phyloP scores from a whole-genome alignment of 1,140 invertebrate genomes.

The Asobara japonica region DNA sequence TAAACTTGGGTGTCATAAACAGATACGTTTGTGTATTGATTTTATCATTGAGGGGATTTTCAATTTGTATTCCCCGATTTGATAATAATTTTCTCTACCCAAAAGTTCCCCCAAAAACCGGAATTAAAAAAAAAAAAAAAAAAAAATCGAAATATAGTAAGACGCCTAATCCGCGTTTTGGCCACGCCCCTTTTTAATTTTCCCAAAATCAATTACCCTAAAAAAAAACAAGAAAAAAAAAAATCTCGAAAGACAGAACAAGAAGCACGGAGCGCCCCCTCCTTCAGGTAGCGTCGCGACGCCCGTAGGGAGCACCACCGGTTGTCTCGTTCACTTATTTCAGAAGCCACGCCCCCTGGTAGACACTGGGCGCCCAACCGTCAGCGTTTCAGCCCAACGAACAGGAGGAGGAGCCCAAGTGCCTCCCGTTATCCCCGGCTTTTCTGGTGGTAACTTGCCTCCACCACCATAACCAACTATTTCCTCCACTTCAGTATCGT shows the following conservation, averaged over 20 bases:
- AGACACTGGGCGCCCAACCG: slow-evolving; percentile 58
- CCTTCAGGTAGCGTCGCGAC: slow-evolving; percentile 52
- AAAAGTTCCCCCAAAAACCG: too few relatives aligned
- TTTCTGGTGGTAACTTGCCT: slow-evolving; percentile 23
- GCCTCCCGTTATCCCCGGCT: slow-evolving; percentile 18
- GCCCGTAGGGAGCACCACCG: slow-evolving; percentile 47
- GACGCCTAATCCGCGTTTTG: too few relatives aligned
- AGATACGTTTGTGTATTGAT: too few relatives aligned
- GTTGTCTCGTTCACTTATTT: neutral
- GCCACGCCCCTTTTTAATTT: too few relatives aligned
- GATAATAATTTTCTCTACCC: too few relatives aligned
- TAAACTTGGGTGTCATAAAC: slow-evolving; percentile 2
- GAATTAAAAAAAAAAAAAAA: too few relatives aligned
- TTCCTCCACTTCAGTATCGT: slow-evolving; percentile 52
- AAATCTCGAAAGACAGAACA: slow-evolving; percentile 21
- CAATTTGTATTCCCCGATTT: too few relatives aligned
- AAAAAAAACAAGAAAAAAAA: neutral
- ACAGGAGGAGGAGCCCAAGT: slow-evolving; percentile 31
- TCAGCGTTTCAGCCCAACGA: slow-evolving; percentile 39
- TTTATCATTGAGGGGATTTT: too few relatives aligned
- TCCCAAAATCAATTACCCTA: too few relatives aligned
- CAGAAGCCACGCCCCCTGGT: slow-evolving; percentile 61
- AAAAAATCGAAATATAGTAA: too few relatives aligned
- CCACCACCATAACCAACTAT: slow-evolving; percentile 16
- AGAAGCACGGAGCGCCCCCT: neutral